Evolutionary conservation across 2,113 vertebrate genomes (phyloP).

Genomic region (Pogonocichla stellata): DNA sequence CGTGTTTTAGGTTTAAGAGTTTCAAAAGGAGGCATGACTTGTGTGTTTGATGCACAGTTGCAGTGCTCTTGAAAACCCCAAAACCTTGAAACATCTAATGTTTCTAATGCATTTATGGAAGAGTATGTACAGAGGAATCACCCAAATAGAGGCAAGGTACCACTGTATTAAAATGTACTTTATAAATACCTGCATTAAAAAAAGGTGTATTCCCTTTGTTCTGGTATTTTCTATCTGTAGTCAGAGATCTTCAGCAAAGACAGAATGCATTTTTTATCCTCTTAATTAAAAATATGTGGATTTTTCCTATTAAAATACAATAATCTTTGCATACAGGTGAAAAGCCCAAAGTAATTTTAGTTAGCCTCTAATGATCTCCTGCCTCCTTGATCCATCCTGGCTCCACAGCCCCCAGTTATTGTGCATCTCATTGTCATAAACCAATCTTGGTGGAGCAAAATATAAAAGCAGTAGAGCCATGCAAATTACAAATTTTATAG

Average conservation of each 20-base stretch:
- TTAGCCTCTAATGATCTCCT: not conserved
- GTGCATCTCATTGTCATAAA: not conserved
- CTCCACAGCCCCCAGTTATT: not conserved
- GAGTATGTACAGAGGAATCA: not conserved
- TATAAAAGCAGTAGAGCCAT: not conserved
- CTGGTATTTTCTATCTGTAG: not conserved
- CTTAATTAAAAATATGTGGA: not conserved
- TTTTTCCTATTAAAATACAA: not conserved
- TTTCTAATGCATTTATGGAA: not conserved
- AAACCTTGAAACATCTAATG: not conserved
- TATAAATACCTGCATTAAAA: not conserved
- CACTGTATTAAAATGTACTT: not conserved
- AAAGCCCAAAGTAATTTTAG: not conserved
- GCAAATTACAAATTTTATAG: not conserved
- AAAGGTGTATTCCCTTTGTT: not conserved
- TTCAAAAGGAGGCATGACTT: not conserved
- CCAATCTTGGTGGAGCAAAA: not conserved
- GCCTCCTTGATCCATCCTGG: not conserved
- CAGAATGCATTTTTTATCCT: not conserved
- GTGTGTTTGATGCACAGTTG: not conserved
- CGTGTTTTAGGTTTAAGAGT: not conserved
- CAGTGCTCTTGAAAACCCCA: not conserved
- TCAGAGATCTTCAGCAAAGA: not conserved
- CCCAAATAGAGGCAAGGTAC: not conserved
- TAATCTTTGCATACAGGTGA: not conserved